Base-by-base conservation (phyloP, 2,888 invertebrate genomes). In the Lacanobia wlatinum region DNA sequence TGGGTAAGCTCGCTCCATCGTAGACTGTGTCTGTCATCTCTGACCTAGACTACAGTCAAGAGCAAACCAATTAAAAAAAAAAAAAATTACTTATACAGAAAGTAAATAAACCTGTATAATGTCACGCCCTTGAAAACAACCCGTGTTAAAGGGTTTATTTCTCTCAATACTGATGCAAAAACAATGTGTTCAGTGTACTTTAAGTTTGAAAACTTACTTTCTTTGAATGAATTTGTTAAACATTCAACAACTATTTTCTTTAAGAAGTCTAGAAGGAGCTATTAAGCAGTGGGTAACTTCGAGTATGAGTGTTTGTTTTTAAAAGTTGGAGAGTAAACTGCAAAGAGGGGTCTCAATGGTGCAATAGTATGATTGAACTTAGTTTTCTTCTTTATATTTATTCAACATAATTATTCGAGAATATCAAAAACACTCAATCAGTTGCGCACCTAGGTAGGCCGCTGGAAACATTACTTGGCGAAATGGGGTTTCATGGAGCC, bases 221-320 rank as follows among this genome's bases (percentile, higher is more conserved):
- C 53, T 50, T 23, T 55, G 40, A 63, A 67, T 61, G 70, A 71
- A 84, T 61, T 66, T 68, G 56, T 73, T 53, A 64, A 60, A 69
- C 43, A 79, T 63, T 76, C 43, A 70, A 5, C 58, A 68, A 80
- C 63, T 59, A 73, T 73, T 73, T 66, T 82, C 62, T 78, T 77
- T 62, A 61, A 53, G 18, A 59, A 66, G 76, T 59, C 67, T 68
- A 53, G 43, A 28, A 43, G 50, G 50, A 50, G 68, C 61, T 59
- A 63, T 77, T 76, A 76, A 34, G 14, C 14, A 43, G n/a, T 55
- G 16, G 28, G 23, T 61, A 60, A 9, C 21, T 69, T 70, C n/a
- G 28, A 59, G 40, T 38, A 78, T 23, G 28, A 59, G 28, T 38
- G 21, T 56, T 53, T 75, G 46, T 58, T 72, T 62, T 40, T 38